Percentiles rank a stretch among this genome's conserved stretches.
phyloP scores from a whole-genome alignment of 2,113 vertebrate species.

The Onychostoma macrolepis region DNA sequence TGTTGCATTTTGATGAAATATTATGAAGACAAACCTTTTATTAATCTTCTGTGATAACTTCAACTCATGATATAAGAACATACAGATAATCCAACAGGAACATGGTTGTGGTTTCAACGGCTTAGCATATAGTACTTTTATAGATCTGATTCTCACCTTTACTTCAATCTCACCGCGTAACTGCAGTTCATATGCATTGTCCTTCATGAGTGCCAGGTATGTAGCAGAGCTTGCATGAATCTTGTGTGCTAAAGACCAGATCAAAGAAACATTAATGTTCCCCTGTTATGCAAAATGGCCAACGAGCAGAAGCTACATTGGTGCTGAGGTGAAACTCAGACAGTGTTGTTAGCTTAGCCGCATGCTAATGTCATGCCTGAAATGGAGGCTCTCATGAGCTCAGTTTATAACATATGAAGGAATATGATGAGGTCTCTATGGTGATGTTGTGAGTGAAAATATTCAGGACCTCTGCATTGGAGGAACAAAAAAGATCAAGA shows the following conservation, averaged over 20 bases:
- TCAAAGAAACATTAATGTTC: not conserved
- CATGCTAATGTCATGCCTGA: not conserved
- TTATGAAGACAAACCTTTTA: not conserved
- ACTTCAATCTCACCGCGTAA: conserved; percentile 87
- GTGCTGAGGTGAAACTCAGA: not conserved
- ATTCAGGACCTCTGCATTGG: conserved; percentile 37
- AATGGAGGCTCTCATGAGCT: not conserved
- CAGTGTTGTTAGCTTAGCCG: not conserved
- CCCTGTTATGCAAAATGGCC: not conserved
- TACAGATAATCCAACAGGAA: not conserved
- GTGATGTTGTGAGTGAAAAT: conserved; percentile 51
- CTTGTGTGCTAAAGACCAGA: conserved; percentile 79
- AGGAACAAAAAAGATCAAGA: not conserved
- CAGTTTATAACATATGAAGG: not conserved
- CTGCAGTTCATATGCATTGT: conserved; percentile 85
- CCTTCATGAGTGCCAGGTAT: conserved; percentile 79
- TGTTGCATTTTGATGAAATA: not conserved
- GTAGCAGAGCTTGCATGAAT: conserved; percentile 87
- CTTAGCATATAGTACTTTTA: not conserved
- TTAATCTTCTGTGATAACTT: not conserved
- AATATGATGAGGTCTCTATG: conserved; percentile 30
- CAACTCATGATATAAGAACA: not conserved
- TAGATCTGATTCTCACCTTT: conserved; percentile 76
- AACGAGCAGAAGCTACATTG: not conserved
- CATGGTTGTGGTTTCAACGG: not conserved